Evolutionary conservation across 2,113 vertebrate species (phyloP).

Genomic region (Tetrao urogallus): DNA sequence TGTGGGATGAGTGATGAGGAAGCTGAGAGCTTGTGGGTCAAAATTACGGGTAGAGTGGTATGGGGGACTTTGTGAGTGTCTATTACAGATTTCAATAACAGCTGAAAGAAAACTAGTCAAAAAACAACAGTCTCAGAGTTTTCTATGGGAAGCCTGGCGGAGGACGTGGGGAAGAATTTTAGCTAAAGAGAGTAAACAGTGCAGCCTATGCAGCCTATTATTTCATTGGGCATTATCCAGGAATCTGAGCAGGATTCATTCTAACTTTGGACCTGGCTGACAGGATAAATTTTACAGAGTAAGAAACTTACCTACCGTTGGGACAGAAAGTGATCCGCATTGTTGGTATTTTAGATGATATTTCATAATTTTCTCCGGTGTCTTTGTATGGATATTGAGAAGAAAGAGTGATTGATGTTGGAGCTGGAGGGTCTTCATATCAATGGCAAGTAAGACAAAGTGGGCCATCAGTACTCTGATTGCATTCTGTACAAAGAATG

Average conservation of each 20-base stretch:
- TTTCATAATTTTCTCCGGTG: background rate
- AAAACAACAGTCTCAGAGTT: background rate
- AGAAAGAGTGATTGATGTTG: constrained; percentile 26
- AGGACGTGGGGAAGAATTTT: background rate
- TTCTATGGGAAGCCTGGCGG: background rate
- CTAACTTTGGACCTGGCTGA: background rate
- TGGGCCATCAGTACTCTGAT: constrained; percentile 6
- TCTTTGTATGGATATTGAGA: background rate
- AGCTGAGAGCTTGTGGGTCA: background rate
- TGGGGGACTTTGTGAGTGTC: background rate
- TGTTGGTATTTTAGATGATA: constrained; percentile 1
- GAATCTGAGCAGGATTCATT: background rate
- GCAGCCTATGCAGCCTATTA: no score
- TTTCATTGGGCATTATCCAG: background rate
- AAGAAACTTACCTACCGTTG: background rate
- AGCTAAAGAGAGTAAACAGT: background rate
- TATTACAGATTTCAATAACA: background rate
- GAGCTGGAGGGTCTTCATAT: constrained; percentile 44
- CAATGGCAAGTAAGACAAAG: constrained; percentile 38
- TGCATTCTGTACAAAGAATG: background rate
- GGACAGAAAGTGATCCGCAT: constrained; percentile 2
- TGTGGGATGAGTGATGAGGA: background rate
- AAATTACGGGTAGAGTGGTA: background rate
- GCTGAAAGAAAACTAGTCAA: background rate
- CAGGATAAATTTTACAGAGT: background rate